Percentiles rank a stretch among this genome's conserved stretches.
Conservation (phyloP, 2,113 vertebrate species). For the Sebastes fasciatus region DNA sequence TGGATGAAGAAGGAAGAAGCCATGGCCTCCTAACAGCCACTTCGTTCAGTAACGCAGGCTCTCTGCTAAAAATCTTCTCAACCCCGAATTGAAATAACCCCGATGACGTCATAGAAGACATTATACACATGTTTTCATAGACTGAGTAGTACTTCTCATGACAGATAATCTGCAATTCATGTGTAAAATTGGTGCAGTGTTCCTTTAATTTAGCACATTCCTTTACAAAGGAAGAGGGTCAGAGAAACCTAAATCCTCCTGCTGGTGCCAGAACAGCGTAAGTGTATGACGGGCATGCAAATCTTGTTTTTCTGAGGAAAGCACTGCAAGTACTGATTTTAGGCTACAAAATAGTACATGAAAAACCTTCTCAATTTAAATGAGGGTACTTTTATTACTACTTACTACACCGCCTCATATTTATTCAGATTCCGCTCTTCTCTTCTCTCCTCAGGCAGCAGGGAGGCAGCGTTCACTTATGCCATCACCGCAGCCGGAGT, state of each 20-base stretch:
- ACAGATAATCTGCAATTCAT: not conserved
- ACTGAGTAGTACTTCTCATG: not conserved
- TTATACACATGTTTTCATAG: not conserved
- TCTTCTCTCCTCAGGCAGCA: constrained; percentile 90
- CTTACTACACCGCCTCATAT: not conserved
- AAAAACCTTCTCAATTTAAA: not conserved
- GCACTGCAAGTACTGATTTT: not conserved
- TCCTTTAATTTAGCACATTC: not conserved
- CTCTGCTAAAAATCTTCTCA: not conserved
- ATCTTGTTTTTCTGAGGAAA: not conserved
- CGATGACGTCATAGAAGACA: not conserved
- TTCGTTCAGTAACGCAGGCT: not conserved
- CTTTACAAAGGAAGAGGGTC: not conserved
- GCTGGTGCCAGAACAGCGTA: not conserved
- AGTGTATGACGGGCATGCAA: not conserved
- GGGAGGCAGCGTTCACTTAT: constrained; percentile 97
- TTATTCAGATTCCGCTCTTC: constrained; percentile 40
- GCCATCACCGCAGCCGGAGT: constrained; percentile 97
- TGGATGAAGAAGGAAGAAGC: too few species aligned
- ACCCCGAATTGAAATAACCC: not conserved
- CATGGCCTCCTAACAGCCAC: not conserved
- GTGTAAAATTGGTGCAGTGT: not conserved
- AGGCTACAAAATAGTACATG: not conserved
- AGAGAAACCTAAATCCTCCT: not conserved
- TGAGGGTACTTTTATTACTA: not conserved